These are phyloP conservation scores for Microctonus hyperodae DNA, from an alignment of 2,888 invertebrate genomes.

Conservation along the genomic window DNA sequence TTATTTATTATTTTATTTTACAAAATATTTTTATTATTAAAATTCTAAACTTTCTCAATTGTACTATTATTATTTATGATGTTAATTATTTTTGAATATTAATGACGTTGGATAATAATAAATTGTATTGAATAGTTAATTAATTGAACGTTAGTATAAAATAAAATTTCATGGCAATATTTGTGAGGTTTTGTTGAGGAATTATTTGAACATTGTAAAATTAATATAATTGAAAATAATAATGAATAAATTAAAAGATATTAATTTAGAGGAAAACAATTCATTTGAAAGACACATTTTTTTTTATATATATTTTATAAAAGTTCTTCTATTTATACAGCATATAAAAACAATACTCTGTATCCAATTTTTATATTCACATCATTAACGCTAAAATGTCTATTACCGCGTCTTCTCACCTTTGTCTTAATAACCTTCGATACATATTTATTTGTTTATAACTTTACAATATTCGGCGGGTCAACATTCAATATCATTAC, in stretches of 20 bases:
- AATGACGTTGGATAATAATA: background rate
- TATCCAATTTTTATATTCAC: conserved; percentile 62
- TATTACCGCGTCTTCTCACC: conserved; percentile 49
- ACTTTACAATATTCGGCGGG: conserved; percentile 60
- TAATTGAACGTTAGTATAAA: background rate
- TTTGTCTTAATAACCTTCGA: conserved; percentile 29
- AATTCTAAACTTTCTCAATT: no score
- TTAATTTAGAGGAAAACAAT: background rate
- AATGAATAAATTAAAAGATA: background rate
- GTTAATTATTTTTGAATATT: no score
- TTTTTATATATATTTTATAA: conserved; percentile 57
- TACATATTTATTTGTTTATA: conserved; percentile 41
- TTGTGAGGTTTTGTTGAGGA: background rate
- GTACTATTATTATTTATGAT: background rate
- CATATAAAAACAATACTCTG: conserved; percentile 64
- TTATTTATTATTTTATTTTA: no score
- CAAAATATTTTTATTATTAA: no score
- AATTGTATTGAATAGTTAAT: background rate
- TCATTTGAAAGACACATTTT: conserved; percentile 7
- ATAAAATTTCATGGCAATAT: background rate
- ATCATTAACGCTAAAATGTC: conserved; percentile 60
- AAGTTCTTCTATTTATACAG: conserved; percentile 62
- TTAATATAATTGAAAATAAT: background rate
- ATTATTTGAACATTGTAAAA: no score
- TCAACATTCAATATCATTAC: conserved; percentile 47